These are phyloP conservation scores for Todiramphus saurophagus DNA, from an alignment of 2,113 vertebrate genomes.

Conservation along the genomic window DNA sequence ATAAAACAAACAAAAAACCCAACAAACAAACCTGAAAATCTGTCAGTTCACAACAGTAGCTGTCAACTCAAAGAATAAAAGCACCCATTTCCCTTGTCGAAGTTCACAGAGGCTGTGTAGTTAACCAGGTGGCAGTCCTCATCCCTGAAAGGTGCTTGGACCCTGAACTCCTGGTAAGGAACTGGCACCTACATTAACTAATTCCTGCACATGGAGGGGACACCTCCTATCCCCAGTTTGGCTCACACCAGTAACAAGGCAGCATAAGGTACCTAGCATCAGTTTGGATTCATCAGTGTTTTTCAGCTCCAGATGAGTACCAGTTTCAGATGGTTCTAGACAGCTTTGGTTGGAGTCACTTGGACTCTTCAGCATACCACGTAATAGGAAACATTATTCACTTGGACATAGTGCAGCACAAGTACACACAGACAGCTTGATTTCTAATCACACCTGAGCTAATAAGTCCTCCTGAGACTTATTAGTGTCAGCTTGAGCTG, in stretches of 20 bases:
- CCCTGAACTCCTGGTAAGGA: neutral
- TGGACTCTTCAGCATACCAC: neutral
- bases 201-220: neutral
- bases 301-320: neutral
- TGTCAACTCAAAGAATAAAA: neutral
- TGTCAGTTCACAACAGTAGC: neutral
- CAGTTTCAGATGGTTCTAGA: neutral
- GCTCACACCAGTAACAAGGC: neutral
- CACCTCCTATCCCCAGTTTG: neutral
- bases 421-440: conserved; percentile 1
- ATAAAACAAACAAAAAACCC: too few species aligned
- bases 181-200: neutral
- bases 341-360: neutral
- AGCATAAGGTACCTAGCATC: neutral
- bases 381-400: conserved; percentile 25
- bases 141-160: neutral
- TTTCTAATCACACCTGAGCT: conserved; percentile 63
- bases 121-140: neutral
- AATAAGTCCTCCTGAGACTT: conserved; percentile 59
- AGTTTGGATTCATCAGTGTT: neutral
- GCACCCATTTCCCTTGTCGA: neutral
- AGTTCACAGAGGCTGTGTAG: neutral
- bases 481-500: conserved; percentile 35
- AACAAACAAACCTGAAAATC: neutral
- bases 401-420: neutral